Conservation (phyloP, 1,140 invertebrate genomes). For the Solenopsis fugax region DNA sequence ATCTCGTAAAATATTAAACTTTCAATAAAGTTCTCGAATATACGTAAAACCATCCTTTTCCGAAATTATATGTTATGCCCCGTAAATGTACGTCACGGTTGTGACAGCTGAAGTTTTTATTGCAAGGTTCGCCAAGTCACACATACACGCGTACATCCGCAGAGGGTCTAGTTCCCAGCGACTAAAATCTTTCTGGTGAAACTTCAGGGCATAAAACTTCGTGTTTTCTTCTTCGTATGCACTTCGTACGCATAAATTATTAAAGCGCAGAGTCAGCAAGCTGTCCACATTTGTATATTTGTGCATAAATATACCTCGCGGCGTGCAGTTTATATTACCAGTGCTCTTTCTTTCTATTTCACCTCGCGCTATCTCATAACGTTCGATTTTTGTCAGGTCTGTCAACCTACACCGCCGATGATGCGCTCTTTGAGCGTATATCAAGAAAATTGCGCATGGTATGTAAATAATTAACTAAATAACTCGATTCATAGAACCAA, state of each 20-base stretch:
- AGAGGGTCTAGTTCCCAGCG: not conserved
- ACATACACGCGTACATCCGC: not conserved
- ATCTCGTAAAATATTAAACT: not conserved
- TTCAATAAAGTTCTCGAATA: not conserved
- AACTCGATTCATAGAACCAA: constrained; percentile 4
- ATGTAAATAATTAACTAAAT: constrained; percentile 11
- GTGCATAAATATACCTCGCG: not conserved
- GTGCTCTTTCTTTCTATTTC: not conserved
- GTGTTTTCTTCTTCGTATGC: not conserved
- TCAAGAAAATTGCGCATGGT: no score
- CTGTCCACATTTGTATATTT: constrained; percentile 30
- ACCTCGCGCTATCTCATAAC: no score
- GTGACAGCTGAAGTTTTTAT: constrained; percentile 29
- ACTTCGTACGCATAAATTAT: constrained; percentile 40
- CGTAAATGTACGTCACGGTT: not conserved
- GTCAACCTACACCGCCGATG: not conserved
- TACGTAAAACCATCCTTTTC: not conserved
- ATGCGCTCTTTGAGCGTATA: not conserved
- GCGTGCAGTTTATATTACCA: not conserved
- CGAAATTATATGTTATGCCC: no score
- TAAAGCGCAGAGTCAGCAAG: constrained; percentile 17
- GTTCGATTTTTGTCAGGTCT: not conserved
- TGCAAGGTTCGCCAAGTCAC: not conserved
- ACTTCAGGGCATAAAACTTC: constrained; percentile 33
- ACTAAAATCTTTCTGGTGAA: constrained; percentile 17